Percentiles rank a stretch among this genome's conserved stretches.
Evolutionary conservation across 2,113 vertebrate species (phyloP).

Genomic region (Coturnix japonica): DNA sequence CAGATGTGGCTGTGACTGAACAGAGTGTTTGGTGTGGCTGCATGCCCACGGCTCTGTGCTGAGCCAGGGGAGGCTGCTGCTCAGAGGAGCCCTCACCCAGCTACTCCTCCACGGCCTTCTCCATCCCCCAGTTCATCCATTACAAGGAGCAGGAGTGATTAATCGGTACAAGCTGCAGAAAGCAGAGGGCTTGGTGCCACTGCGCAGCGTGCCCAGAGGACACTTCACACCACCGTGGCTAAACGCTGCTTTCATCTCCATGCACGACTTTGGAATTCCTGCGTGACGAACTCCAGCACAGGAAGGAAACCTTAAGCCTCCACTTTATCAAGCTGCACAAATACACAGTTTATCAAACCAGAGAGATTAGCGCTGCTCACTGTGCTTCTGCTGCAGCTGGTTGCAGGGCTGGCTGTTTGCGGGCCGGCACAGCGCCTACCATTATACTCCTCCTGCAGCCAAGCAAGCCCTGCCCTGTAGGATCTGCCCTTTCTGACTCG

Average conservation of each 20-base stretch:
- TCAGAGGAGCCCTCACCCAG: not conserved
- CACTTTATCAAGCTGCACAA: conserved; percentile 20
- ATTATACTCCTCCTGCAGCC: not conserved
- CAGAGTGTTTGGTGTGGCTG: conserved; percentile 40
- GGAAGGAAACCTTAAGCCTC: conserved; percentile 53
- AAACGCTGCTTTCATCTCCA: not conserved
- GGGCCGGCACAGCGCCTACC: not conserved
- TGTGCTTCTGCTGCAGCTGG: not conserved
- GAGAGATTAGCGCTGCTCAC: not conserved
- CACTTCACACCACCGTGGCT: not conserved
- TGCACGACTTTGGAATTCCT: not conserved
- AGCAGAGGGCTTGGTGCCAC: not conserved
- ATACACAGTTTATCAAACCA: not conserved
- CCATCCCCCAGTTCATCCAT: not conserved
- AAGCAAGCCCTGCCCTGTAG: not conserved
- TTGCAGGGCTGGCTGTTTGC: not conserved
- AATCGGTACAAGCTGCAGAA: not conserved
- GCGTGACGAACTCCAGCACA: not conserved
- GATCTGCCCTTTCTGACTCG: not conserved
- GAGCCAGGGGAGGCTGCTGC: not conserved
- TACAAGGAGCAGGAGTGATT: not conserved
- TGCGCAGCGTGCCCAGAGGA: not conserved
- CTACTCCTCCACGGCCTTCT: not conserved
- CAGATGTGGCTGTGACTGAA: conserved; percentile 58
- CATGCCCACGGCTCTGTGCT: conserved; percentile 22